A percentile compares a stretch with the other conserved stretches of the same genome.
phyloP scores from a whole-genome alignment of 2,888 invertebrate species.

The Aleiodes testaceus region DNA sequence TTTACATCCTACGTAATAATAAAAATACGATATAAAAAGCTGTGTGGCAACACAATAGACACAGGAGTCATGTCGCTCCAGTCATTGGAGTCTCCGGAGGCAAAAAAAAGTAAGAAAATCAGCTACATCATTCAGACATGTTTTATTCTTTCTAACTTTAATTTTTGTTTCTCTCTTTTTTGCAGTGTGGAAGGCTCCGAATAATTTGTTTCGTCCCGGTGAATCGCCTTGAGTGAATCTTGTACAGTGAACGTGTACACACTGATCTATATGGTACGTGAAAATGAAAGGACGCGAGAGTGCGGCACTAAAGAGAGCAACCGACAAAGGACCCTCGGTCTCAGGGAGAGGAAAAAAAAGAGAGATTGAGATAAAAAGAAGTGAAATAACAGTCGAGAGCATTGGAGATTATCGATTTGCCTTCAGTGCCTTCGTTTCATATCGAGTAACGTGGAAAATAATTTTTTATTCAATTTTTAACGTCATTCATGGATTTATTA shows the following conservation, averaged over 20 bases:
- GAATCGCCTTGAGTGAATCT: constrained; percentile 23
- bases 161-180: background rate
- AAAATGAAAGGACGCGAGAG: constrained; percentile 24
- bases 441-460: background rate
- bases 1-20: no score
- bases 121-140: background rate
- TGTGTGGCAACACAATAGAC: background rate
- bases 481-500: no score
- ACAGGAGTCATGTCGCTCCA: background rate
- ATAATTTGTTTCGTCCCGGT: constrained; percentile 28
- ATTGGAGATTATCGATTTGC: constrained; percentile 27
- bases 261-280: background rate
- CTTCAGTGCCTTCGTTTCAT: constrained; percentile 2
- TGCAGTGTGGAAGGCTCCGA: background rate
- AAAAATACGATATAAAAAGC: no score
- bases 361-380: constrained; percentile 17
- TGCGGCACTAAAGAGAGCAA: constrained; percentile 55
- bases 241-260: constrained; percentile 4
- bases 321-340: constrained; percentile 57
- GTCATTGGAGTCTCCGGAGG: constrained; percentile 25
- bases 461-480: background rate
- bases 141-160: background rate
- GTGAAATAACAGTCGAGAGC: background rate
- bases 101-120: background rate
- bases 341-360: constrained; percentile 35